Base-by-base conservation (phyloP, 2,113 vertebrate genomes). In the Clarias macrocephalus region DNA sequence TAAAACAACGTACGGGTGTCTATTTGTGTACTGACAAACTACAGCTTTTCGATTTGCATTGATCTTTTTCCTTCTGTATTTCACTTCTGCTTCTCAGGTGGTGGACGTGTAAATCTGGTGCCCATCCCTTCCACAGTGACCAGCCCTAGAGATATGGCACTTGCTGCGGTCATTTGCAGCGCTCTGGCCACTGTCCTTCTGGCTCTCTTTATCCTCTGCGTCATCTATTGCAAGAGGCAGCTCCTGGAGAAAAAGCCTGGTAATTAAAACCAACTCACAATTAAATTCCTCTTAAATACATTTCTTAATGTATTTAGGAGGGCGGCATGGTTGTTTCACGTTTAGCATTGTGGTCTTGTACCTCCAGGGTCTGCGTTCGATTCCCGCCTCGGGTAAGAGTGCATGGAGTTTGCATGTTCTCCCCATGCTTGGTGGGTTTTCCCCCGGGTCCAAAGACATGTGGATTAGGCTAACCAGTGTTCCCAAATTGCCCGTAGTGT, bases 151-250 rank as follows among this genome's bases (percentile, higher is more conserved):
- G 98, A 99, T 92, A 96, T 98, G 18, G 98, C 97, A 21, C 94
- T 99, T 88, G 98, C 98, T 0, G 97, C 97, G 0, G 96, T 99
- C 76, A 99, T 99, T 93, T 99, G 98, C 93, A 98, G 97, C 1
- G 98, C 98, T 0, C 93, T 99, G 91, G 96, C 97, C 7, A 97
- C 97, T 0, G 98, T 99, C 57, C 95, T 99, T 83, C 94, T 99
- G 81, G 98, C 98, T 65, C 96, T 99, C 68, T 95, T 99, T 59
- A 96, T 97, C 87, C 96, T 99, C n/a, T 98, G 97, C 3, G 93
- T 96, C 90, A 99, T 99, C 93, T 99, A 99, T 87, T 99, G 98
- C 90, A 99, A 99, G 93, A 96, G 97, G 60, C 98, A 99, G 91
- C 96, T 99, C 83, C 95, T 99, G 96, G 98, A 99, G 93, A 99